These are phyloP conservation scores for Oreotragus oreotragus DNA, from an alignment of 2,113 vertebrate genomes.

Conservation along the genomic window DNA sequence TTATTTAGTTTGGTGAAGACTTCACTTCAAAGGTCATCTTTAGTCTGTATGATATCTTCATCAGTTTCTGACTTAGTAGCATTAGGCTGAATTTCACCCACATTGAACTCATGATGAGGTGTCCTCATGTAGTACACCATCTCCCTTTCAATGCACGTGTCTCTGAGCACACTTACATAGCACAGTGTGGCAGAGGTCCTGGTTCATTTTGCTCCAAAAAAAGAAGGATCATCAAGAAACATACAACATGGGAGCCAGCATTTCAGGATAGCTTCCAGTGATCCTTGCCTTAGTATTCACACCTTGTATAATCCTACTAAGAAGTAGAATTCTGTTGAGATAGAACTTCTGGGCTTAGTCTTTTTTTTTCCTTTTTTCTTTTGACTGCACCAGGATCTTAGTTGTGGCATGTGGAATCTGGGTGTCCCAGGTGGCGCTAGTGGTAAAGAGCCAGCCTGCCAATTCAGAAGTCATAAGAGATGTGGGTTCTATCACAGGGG, in stretches of 20 bases:
- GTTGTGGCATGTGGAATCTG: background rate
- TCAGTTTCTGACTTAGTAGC: background rate
- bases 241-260: background rate
- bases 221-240: background rate
- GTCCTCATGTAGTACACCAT: background rate
- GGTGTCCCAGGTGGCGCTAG: background rate
- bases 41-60: background rate
- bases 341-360: background rate
- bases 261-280: background rate
- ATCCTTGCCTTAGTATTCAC: background rate
- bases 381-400: background rate
- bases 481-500: background rate
- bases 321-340: background rate
- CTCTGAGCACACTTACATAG: background rate
- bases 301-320: background rate
- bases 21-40: background rate
- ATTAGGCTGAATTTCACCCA: background rate
- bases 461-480: background rate
- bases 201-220: background rate
- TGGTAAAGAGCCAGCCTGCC: background rate
- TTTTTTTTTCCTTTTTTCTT: background rate
- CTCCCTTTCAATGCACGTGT: background rate
- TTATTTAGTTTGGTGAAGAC: background rate
- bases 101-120: background rate
- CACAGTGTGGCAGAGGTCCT: background rate